Conservation (phyloP, 2,113 vertebrate species). For the Aptenodytes patagonicus region DNA sequence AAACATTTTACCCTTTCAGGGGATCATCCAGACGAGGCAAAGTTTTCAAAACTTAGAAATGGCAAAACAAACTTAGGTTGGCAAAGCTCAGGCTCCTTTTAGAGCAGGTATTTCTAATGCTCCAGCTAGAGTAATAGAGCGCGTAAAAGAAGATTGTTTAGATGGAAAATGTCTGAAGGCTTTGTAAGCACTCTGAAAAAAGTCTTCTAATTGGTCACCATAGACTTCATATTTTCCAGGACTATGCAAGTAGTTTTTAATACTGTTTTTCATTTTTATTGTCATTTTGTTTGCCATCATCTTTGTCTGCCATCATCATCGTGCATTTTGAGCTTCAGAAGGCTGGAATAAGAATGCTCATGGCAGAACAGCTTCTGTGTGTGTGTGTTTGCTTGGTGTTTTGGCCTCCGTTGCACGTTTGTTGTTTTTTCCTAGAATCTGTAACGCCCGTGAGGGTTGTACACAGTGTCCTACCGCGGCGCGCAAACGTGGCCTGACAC, state of each 20-base stretch:
- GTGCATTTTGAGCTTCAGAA: rapidly evolving
- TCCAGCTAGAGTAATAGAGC: background rate
- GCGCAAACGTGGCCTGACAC: background rate
- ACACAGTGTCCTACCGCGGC: background rate
- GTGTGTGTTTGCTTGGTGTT: background rate
- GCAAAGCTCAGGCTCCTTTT: background rate
- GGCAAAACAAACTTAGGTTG: rapidly evolving
- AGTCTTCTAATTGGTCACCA: rapidly evolving
- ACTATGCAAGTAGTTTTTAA: background rate
- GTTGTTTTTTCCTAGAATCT: background rate
- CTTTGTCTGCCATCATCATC: background rate
- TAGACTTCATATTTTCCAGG: background rate
- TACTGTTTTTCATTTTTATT: background rate
- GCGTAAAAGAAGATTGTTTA: background rate
- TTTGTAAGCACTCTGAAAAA: background rate
- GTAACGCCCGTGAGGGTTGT: rapidly evolving
- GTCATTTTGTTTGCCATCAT: background rate
- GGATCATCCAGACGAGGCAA: background rate
- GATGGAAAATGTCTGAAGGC: background rate
- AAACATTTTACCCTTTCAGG: background rate
- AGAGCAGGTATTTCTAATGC: background rate
- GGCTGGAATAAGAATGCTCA: rapidly evolving
- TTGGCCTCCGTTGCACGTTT: background rate
- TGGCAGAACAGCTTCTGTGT: background rate
- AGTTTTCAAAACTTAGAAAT: background rate